Conservation (phyloP, 2,888 invertebrate species). For the Xestobium rufovillosum region DNA sequence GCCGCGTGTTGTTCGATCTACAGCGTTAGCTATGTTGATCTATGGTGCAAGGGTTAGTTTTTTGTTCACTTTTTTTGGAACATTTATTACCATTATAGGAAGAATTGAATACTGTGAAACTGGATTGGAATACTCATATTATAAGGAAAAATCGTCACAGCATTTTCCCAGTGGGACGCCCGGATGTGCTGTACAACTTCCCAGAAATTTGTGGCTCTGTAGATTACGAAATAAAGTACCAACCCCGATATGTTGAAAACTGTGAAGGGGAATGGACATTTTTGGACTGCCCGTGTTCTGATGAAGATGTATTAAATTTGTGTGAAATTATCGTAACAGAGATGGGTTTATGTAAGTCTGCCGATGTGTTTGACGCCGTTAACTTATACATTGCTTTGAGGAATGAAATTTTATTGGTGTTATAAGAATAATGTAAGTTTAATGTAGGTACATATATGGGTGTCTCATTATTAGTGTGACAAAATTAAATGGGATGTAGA, state of each 20-base stretch:
- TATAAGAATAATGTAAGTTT: neutral
- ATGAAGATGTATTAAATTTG: slow-evolving; percentile 2
- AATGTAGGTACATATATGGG: slow-evolving; percentile 3
- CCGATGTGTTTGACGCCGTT: slow-evolving; percentile 3
- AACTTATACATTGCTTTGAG: slow-evolving; percentile 1
- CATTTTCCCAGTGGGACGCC: slow-evolving; percentile 2
- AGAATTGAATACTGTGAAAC: neutral
- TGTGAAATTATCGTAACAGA: slow-evolving; percentile 1
- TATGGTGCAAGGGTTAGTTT: too few relatives aligned
- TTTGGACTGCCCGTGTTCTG: slow-evolving; percentile 3
- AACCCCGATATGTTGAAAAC: slow-evolving; percentile 3
- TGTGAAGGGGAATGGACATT: too few relatives aligned
- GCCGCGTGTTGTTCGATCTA: too few relatives aligned
- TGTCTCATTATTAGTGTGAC: too few relatives aligned
- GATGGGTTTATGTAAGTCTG: slow-evolving; percentile 3
- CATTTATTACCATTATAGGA: slow-evolving; percentile 1
- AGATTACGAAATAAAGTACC: neutral
- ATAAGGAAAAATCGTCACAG: slow-evolving; percentile 1
- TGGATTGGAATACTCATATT: neutral
- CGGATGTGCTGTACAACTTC: slow-evolving; percentile 2
- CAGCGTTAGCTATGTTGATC: too few relatives aligned
- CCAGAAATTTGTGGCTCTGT: slow-evolving; percentile 2
- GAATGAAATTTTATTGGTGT: slow-evolving; percentile 2
- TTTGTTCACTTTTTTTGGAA: slow-evolving; percentile 1
- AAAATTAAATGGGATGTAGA: too few relatives aligned